Evolutionary conservation across 2,888 invertebrate genomes (phyloP).

Genomic region (Axea sp.): DNA sequence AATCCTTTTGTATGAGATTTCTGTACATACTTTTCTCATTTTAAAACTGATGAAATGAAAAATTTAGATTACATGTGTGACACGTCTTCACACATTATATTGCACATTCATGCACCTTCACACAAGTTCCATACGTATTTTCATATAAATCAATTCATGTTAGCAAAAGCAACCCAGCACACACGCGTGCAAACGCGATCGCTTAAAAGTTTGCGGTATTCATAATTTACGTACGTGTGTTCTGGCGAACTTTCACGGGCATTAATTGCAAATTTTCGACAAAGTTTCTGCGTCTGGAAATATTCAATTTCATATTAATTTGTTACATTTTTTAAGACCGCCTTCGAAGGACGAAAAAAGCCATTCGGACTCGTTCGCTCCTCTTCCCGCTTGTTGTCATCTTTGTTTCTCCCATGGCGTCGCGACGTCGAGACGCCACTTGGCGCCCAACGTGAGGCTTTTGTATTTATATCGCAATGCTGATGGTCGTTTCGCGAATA

Average conservation of each 20-base stretch:
- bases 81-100: too few species aligned
- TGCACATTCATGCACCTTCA: too few species aligned
- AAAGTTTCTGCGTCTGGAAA: conserved; percentile 17
- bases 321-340: conserved; percentile 7
- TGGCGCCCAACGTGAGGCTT: conserved; percentile 55
- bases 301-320: conserved; percentile 36
- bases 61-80: too few species aligned
- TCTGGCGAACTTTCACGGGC: conserved; percentile 11
- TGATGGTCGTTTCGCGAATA: conserved; percentile 59
- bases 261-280: conserved; percentile 2
- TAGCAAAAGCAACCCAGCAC: conserved; percentile 14
- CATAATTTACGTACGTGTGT: not conserved
- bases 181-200: not conserved
- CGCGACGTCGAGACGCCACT: conserved; percentile 61
- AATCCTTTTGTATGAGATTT: conserved; percentile 4
- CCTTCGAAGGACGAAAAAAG: conserved; percentile 3
- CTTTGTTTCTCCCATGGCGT: conserved; percentile 33
- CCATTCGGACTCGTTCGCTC: conserved; percentile 14
- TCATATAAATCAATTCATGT: conserved; percentile 22
- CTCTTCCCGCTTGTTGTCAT: not conserved
- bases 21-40: not conserved
- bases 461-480: conserved; percentile 62
- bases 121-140: conserved; percentile 14
- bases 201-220: conserved; percentile 32
- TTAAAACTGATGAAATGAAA: conserved; percentile 2